A percentile compares a stretch with the other conserved stretches of the same genome.
phyloP scores from a whole-genome alignment of 2,888 invertebrate genomes.

The Girardia tigrina region DNA sequence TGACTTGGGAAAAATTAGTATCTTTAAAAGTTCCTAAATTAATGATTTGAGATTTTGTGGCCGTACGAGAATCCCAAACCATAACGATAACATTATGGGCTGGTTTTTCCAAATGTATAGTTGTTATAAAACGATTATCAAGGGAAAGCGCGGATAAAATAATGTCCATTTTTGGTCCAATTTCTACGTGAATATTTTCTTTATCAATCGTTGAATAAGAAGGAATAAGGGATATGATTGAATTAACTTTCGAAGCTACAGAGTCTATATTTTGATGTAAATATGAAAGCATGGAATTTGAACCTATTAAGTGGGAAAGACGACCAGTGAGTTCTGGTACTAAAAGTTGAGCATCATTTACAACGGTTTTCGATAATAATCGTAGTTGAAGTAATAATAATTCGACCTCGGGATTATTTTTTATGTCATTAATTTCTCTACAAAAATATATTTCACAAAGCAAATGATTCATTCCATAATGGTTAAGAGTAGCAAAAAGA shows the following conservation, averaged over 20 bases:
- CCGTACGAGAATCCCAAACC: conserved; percentile 34
- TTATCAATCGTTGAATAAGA: conserved; percentile 33
- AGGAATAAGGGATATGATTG: conserved; percentile 32
- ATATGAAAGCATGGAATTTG: conserved; percentile 27
- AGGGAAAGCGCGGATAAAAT: conserved; percentile 34
- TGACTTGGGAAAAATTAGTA: conserved; percentile 28
- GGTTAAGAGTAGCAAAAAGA: conserved; percentile 32
- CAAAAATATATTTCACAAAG: conserved; percentile 35
- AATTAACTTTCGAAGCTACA: conserved; percentile 25
- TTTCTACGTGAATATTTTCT: conserved; percentile 29
- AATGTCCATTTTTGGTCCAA: neutral
- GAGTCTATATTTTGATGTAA: conserved; percentile 35
- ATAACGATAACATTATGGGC: conserved; percentile 8
- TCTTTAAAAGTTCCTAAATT: conserved; percentile 29
- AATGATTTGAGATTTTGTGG: conserved; percentile 37
- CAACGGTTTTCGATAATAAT: conserved; percentile 4
- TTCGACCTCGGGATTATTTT: conserved; percentile 31
- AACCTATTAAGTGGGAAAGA: conserved; percentile 31
- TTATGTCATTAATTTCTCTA: conserved; percentile 35
- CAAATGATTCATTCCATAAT: conserved; percentile 33
- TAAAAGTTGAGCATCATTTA: conserved; percentile 27
- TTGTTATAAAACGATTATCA: conserved; percentile 35
- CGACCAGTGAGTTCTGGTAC: conserved; percentile 35
- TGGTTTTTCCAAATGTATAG: neutral
- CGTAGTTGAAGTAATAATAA: conserved; percentile 33